Evolutionary conservation across 2,113 vertebrate species (phyloP), one percentile per base, ranked within the genome.

Genomic region (Tragelaphus buxtoni): DNA sequence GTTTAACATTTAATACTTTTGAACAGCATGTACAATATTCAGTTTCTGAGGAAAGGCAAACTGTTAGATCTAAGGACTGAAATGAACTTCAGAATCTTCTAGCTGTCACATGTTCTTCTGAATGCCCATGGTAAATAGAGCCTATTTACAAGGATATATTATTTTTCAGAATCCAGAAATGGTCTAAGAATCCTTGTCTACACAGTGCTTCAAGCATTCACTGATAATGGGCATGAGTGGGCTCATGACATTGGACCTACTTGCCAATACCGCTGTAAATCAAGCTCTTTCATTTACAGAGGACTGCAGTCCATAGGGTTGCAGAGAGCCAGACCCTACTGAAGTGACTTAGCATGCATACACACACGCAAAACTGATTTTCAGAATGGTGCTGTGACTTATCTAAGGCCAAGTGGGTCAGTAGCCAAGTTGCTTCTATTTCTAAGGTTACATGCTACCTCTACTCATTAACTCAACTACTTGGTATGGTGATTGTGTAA

Each of bases 131-230:
- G 39, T 49, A 47, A 51, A 58, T 1, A 63, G 30, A 84, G 49
- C 4, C 42, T 77, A 47, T 76, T 35, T 60, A 9, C 24, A 77
- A 69, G 2, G 12, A 9, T 17, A 22, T 11, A 35, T 26, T n/a
- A 28, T 76, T 72, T 93, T 60, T 14, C 1, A 82, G 24, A 81
- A 96, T 79, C 1, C 63, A 86, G 53, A 58, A 95, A 61, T 45
- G 61, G 24, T 80, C 22, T 90, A 30, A 47, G 49, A 80, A 32
- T 90, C 28, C 13, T 56, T 63, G n/a, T 56, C 39, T 72, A 39
- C 14, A 32, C 0, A 77, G 18, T 6, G 30, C 11, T 77, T 89
- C 22, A 89, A 55, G 4, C 76, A 83, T 45, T 88, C 74, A 56
- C 42, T 61, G 58, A 60, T 9, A 5, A 16, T 7, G 12, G 26